Evolutionary conservation across 1,140 invertebrate genomes (phyloP), one percentile per base, ranked within the genome.

Genomic region (Lepidotrigona ventralis): DNA sequence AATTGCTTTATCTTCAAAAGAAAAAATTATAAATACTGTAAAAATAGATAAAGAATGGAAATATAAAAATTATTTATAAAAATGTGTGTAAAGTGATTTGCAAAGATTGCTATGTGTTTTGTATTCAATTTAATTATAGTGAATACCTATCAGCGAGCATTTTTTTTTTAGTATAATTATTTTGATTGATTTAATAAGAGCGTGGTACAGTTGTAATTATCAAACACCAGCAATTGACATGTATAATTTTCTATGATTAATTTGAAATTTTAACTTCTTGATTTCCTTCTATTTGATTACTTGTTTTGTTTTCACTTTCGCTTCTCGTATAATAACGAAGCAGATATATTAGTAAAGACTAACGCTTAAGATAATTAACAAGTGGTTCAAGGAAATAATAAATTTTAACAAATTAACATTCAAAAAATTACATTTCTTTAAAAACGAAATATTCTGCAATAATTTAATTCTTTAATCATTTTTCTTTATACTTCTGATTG

Each of bases 371-470:
- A 56, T 80, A 75, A 73, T 87, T 88, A 90, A 91, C 90, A 91
- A 89, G 90, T 91, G 89, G 90, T 83, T 60, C 54, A 80, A 90
- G 86, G 83, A 73, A 72, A 21, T 33, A 29, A 17, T 39, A 8
- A 26, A 66, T 39, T 69, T 39, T 12, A 69, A 39, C 1, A 12
- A 23, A 39, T 68, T 21, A 21, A 68, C 29, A 6, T 33, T 17
- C 15, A 54, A 6, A 54, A 17, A 54, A 17, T 4, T 54, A 54
- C 6, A 56, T 56, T 56, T 66, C 8, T 15, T 19, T 66, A 21
- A 33, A 29, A 29, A 19, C 21, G 21, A 14, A 39, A 1, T 14
- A 46, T 69, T 69, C 39, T 46, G 6, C 6, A 8, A 46, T 6
- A 46, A 46, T 46, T 46, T 46, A 46, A 46, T 0, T 46, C 0